Percentiles rank a stretch among this genome's conserved stretches.
Evolutionary conservation across 1,140 invertebrate species (phyloP).

Genomic region (Saccostrea glomerata): DNA sequence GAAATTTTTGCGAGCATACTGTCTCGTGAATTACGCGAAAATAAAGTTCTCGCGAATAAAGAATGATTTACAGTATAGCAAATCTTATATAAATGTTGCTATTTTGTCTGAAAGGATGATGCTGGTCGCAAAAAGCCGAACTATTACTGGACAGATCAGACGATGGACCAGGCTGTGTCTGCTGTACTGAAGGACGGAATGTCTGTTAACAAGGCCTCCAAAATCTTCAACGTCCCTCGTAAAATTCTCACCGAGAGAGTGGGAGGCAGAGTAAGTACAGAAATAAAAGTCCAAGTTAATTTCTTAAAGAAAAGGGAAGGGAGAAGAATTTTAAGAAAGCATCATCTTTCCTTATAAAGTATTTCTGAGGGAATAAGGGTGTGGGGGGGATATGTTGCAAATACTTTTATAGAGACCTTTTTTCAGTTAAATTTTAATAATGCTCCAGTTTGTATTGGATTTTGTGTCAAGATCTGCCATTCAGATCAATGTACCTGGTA

Average conservation of each 20-base stretch:
- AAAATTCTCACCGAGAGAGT: slow-evolving; percentile 29
- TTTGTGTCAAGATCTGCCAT: no score
- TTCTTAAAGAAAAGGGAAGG: background rate
- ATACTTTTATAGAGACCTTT: no score
- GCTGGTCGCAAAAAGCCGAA: slow-evolving; percentile 23
- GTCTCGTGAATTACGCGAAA: no score
- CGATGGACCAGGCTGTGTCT: slow-evolving; percentile 45
- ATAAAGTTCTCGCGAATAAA: no score
- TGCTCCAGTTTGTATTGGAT: no score
- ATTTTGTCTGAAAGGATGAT: slow-evolving; percentile 5
- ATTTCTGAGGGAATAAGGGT: background rate
- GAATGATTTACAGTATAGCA: no score
- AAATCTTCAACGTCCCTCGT: slow-evolving; percentile 52
- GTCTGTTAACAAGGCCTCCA: slow-evolving; percentile 58
- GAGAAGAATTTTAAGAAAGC: background rate
- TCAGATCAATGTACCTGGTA: no score
- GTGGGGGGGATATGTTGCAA: no score
- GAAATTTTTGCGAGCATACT: no score
- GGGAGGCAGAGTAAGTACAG: slow-evolving; percentile 17
- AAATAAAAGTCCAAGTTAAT: background rate
- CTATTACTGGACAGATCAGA: slow-evolving; percentile 49
- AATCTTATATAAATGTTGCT: background rate
- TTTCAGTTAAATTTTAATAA: no score
- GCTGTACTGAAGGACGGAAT: slow-evolving; percentile 55
- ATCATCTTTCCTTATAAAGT: no score